Percentiles rank a stretch among this genome's conserved stretches.
phyloP scores from a whole-genome alignment of 2,113 vertebrate species.

The Alexandromys fortis region DNA sequence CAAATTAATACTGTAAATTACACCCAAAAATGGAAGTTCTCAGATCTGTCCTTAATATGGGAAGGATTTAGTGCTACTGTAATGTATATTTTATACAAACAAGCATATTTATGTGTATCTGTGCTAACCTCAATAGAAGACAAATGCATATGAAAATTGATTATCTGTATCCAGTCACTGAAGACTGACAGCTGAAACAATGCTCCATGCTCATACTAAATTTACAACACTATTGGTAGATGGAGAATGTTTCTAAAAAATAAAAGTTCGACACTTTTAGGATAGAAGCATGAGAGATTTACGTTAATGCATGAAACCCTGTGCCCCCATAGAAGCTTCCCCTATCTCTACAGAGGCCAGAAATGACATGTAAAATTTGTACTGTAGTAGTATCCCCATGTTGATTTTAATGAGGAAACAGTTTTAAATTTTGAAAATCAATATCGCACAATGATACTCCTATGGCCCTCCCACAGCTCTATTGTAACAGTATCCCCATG shows the following conservation, averaged over 20 bases:
- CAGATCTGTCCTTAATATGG: background rate
- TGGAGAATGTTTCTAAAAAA: constrained; percentile 42
- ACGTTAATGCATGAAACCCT: background rate
- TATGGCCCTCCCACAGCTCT: background rate
- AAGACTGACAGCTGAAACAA: constrained; percentile 6
- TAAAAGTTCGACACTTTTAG: constrained; percentile 4
- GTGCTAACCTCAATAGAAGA: background rate
- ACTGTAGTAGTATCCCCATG: background rate
- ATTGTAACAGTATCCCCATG: background rate
- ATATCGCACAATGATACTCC: background rate
- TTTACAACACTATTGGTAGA: background rate
- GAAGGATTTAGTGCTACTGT: background rate
- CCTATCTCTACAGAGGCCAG: background rate
- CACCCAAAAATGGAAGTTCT: background rate
- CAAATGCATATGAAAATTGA: constrained; percentile 24
- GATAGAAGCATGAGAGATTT: background rate
- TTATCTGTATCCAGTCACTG: background rate
- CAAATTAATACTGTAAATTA: constrained; percentile 15
- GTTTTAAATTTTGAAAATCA: constrained; percentile 29
- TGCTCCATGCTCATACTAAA: background rate
- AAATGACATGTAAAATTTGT: background rate
- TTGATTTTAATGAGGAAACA: background rate
- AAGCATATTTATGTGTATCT: background rate
- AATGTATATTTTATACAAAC: background rate
- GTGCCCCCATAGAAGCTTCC: background rate